phyloP scores from a whole-genome alignment of 2,797 vertebrate genomes.

The Oryzias dopingdopingensis region DNA sequence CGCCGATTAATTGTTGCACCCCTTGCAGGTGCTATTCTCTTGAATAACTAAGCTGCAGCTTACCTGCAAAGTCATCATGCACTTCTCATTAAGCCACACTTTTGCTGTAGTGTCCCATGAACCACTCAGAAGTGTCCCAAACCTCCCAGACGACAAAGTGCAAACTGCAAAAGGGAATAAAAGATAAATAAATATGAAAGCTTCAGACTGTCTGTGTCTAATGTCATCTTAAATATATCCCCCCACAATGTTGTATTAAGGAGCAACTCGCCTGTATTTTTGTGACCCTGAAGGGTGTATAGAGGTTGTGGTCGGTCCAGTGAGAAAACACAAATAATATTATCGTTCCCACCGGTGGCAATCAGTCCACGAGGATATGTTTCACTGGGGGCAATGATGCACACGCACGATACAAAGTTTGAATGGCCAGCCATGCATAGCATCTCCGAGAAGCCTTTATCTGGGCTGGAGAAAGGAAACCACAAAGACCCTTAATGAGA shows the following conservation, averaged over 20 bases:
- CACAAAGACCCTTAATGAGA: not conserved
- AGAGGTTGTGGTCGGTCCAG: slow-evolving; percentile 85
- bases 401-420: slow-evolving; percentile 96
- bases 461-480: slow-evolving; percentile 73
- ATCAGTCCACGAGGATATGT: slow-evolving; percentile 89
- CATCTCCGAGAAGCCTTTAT: slow-evolving; percentile 88
- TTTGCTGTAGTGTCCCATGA: slow-evolving; percentile 98
- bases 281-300: slow-evolving; percentile 90
- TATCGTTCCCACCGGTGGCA: slow-evolving; percentile 94
- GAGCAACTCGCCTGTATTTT: slow-evolving; percentile 84
- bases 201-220: not conserved
- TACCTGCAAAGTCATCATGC: slow-evolving; percentile 99
- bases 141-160: slow-evolving; percentile 93
- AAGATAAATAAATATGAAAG: no score
- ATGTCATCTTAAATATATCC: not conserved
- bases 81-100: slow-evolving; percentile 97
- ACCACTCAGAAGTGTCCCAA: slow-evolving; percentile 94
- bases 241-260: not conserved
- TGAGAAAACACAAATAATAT: slow-evolving; percentile 93
- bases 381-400: slow-evolving; percentile 90
- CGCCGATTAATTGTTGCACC: no score
- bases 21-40: no score
- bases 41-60: not conserved
- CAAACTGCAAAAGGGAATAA: slow-evolving; percentile 80
- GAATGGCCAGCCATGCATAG: slow-evolving; percentile 93